Conservation (phyloP, 2,888 invertebrate genomes). For the Temnothorax ravouxi region DNA sequence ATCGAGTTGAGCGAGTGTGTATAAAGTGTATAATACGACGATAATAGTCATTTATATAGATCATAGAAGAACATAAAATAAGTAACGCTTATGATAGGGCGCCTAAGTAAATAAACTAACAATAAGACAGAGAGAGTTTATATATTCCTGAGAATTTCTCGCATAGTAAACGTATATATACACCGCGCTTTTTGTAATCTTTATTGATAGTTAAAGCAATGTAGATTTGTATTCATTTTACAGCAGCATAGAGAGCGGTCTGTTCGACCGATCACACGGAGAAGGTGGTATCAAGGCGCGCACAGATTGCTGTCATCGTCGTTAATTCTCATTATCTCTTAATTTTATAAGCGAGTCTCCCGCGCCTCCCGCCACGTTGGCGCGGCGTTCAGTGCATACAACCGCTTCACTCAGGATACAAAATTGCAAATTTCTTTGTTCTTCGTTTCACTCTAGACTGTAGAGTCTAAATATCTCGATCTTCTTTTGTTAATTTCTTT, state of each 20-base stretch:
- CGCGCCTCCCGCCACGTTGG: slow-evolving; percentile 48
- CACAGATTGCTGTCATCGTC: slow-evolving; percentile 73
- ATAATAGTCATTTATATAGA: neutral
- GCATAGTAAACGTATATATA: slow-evolving; percentile 49
- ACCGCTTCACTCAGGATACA: slow-evolving; percentile 18
- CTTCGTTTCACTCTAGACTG: neutral
- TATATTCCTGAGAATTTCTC: slow-evolving; percentile 52
- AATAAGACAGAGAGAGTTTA: neutral
- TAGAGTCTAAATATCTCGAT: neutral
- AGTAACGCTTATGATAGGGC: neutral
- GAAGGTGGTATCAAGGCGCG: slow-evolving; percentile 56
- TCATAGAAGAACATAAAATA: neutral
- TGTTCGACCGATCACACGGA: slow-evolving; percentile 62
- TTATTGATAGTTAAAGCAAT: slow-evolving; percentile 66
- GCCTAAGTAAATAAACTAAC: neutral
- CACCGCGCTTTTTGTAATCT: slow-evolving; percentile 54
- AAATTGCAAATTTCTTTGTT: slow-evolving; percentile 39
- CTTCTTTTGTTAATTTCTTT: neutral
- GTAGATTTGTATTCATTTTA: slow-evolving; percentile 72
- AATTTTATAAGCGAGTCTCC: slow-evolving; percentile 74
- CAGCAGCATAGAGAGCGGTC: slow-evolving; percentile 10
- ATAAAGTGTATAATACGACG: neutral
- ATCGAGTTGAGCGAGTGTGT: neutral
- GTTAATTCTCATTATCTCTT: slow-evolving; percentile 76
- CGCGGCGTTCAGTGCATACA: slow-evolving; percentile 42